Evolutionary conservation across 2,113 vertebrate genomes (phyloP), one percentile per base, ranked within the genome.

Genomic region (Mastomys coucha): DNA sequence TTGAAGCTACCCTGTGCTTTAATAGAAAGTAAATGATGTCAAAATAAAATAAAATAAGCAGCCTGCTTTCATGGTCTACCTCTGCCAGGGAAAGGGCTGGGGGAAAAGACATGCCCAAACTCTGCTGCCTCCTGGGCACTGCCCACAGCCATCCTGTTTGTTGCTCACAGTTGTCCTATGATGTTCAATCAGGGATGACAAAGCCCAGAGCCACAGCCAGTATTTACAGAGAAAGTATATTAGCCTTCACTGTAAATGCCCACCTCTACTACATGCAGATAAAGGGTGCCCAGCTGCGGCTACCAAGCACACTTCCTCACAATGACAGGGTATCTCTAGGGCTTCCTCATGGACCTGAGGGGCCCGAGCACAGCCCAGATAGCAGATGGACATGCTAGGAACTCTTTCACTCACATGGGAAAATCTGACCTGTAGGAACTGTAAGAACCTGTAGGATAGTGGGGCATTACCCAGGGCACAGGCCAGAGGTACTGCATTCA

Each of bases 291-390:
- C 45, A 19, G 63, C 49, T 73, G 22, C 49, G 65, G 24, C 39
- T 36, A 9, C 72, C 26, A 78, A 89, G 13, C 80, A 49, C 11
- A 19, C 6, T 22, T 6, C 31, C 65, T 36, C 22, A 14, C 49
- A n/a, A 28, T 87, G 19, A 36, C 26, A 11, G 24, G 16, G 42
- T 56, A 39, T 11, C 63, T 39, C 53, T 20, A 53, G 24, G 24
- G 24, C 45, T 87, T 88, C 58, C 53, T 5, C 19, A 33, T 7
- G 3, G 60, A 24, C 67, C 69, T 2, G 7, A 42, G 70, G 76
- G 0, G 4, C 1, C 2, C 39, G 22, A 39, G 73, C 0, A 22
- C 24, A 17, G 2, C 77, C 31, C 56, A 26, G 42, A 70, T 31
- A 49, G 56, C 0, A 93, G 53, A 75, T 16, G 26, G 20, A 42